Percentiles rank a stretch among this genome's conserved stretches.
These are phyloP conservation scores for Serranochromis macrocephalus DNA, from an alignment of 2,113 vertebrate genomes.

Conservation along the genomic window DNA sequence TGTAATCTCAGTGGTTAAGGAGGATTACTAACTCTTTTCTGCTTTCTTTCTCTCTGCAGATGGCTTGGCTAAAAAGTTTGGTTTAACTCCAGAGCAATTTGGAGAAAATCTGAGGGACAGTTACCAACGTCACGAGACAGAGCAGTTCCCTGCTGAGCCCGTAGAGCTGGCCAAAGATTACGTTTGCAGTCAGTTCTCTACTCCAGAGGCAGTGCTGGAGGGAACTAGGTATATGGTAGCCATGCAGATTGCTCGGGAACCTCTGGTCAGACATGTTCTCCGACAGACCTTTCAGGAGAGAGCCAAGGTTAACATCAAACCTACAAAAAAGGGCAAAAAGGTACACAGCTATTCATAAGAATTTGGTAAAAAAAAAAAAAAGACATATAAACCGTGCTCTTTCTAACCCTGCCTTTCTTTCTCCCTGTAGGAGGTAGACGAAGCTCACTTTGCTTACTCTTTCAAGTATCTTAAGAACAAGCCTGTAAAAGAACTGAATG, in stretches of 20 bases:
- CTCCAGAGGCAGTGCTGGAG: constrained; percentile 87
- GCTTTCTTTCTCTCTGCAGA: constrained; percentile 64
- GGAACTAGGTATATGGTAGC: constrained; percentile 98
- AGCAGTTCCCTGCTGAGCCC: constrained; percentile 97
- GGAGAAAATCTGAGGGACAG: constrained; percentile 97
- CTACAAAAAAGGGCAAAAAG: constrained; percentile 97
- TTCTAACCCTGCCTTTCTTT: neutral
- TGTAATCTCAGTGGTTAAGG: neutral
- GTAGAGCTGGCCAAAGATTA: constrained; percentile 96
- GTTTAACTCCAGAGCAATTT: constrained; percentile 95
- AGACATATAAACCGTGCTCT: rapidly evolving
- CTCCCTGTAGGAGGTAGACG: constrained; percentile 82
- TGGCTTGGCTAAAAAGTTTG: constrained; percentile 96
- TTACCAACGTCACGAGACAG: constrained; percentile 96
- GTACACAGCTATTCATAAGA: constrained; percentile 50
- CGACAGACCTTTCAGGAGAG: constrained; percentile 96
- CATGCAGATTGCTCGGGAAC: constrained; percentile 94
- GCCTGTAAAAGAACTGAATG: constrained; percentile 91
- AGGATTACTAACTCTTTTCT: neutral
- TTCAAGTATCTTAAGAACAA: constrained; percentile 99
- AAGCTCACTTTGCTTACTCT: constrained; percentile 92
- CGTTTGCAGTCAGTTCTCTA: constrained; percentile 91
- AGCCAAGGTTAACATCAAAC: constrained; percentile 93
- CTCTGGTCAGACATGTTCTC: constrained; percentile 92
- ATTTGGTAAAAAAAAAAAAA: neutral